Base-by-base conservation (phyloP, 2,888 invertebrate species). In the Vanessa cardui region DNA sequence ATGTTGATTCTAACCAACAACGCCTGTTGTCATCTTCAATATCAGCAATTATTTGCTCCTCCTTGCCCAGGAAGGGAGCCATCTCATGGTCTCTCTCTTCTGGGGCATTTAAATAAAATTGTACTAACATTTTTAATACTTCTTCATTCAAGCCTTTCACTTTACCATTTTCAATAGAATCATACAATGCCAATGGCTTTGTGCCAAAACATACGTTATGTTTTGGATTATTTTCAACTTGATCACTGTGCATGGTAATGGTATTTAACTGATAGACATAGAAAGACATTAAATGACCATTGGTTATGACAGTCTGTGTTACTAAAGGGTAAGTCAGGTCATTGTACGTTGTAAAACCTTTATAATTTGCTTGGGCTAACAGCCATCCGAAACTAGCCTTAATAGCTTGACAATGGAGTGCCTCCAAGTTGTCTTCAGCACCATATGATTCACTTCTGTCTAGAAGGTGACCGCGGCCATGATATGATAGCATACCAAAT, bases 241-340 rank as follows among this genome's bases (percentile, higher is more conserved):
- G 82, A 74, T 95, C 94, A 44, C 94, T 89, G 78, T 96, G 95
- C 75, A 97, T 86, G 16, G 94, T 80, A 46, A 95, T 93, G 0
- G 98, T 99, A 83, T 99, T 99, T 67, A 99, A 87, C 85, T 99
- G 99, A 83, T 99, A 99, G 16, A 95, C 94, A 81, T 96, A 97
- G 74, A 99, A 96, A 0, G 96, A 96, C 95, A 97, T 98, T 5
- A 94, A 83, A 74, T 96, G 94, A 0, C 99, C 99, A 88, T 99
- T 96, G 0, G 98, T 97, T 49, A 99, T 93, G 16, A 98, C 92
- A 18, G 96, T 96, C 94, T 99, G 99, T 5, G 97, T 96, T 0
- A 96, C 95, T 66, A 99, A 85, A 0, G 99, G 99, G 84, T 98
- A 98, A 0, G 97, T 98, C 20, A 99, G 78, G 74, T 99, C 99